Evolutionary conservation across 2,113 vertebrate species (phyloP).

Genomic region (Ceratotherium simum): DNA sequence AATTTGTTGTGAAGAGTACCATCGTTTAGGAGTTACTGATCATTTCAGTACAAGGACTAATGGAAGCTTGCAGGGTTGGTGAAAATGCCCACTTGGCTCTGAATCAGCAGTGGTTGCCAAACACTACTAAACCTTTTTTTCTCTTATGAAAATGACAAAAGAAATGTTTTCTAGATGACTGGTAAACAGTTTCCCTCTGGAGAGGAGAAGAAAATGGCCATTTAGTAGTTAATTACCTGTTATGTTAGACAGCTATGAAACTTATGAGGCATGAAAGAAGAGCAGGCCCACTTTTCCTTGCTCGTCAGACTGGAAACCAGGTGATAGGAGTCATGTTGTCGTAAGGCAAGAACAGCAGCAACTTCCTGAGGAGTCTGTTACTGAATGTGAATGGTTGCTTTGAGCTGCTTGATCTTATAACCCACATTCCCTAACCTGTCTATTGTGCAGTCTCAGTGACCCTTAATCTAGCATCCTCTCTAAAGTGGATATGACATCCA

Average conservation of each 20-base stretch:
- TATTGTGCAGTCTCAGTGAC: neutral
- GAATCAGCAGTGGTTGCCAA: neutral
- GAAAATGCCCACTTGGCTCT: constrained; percentile 27
- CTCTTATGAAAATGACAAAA: constrained; percentile 74
- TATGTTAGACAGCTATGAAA: constrained; percentile 81
- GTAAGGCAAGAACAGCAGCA: neutral
- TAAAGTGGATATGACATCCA: neutral
- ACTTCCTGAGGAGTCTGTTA: neutral
- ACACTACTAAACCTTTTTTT: constrained; percentile 44
- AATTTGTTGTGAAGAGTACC: constrained; percentile 38
- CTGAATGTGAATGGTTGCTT: neutral
- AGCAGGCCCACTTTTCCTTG: neutral
- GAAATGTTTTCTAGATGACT: constrained; percentile 84
- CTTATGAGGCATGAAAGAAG: constrained; percentile 82
- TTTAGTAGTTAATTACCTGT: constrained; percentile 87
- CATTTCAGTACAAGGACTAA: neutral
- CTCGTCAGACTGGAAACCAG: constrained; percentile 66
- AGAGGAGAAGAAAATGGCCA: constrained; percentile 83
- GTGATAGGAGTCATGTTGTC: neutral
- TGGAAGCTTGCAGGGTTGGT: neutral
- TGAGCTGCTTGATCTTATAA: constrained; percentile 3
- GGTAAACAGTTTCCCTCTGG: constrained; percentile 80
- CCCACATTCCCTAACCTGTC: neutral
- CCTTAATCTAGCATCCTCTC: neutral
- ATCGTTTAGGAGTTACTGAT: constrained; percentile 56